These are phyloP conservation scores for Platycheirus albimanus DNA, from an alignment of 2,888 invertebrate species.

Conservation along the genomic window DNA sequence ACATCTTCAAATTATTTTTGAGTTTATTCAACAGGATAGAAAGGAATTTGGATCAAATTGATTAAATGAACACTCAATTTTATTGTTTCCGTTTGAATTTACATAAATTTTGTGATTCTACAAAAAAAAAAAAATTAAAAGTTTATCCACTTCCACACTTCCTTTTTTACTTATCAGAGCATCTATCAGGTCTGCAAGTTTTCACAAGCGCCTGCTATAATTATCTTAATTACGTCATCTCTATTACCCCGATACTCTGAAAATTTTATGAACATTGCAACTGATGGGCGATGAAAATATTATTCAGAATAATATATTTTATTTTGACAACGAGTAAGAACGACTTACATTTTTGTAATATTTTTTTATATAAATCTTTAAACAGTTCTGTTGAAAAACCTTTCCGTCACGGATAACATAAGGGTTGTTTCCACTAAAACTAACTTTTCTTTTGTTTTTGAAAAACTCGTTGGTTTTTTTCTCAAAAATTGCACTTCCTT, in stretches of 20 bases:
- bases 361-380: slow-evolving; percentile 1
- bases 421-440: background rate
- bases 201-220: slow-evolving; percentile 55
- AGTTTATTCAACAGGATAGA: too few relatives aligned
- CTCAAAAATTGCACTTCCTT: too few relatives aligned
- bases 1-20: slow-evolving; percentile 7
- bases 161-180: slow-evolving; percentile 46
- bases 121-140: too few relatives aligned
- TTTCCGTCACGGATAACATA: slow-evolving; percentile 2
- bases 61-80: too few relatives aligned
- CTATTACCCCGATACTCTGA: slow-evolving; percentile 59
- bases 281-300: slow-evolving; percentile 40
- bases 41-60: background rate
- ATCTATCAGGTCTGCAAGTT: slow-evolving; percentile 46
- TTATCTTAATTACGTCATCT: slow-evolving; percentile 66
- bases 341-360: slow-evolving; percentile 66
- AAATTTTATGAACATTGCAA: slow-evolving; percentile 59
- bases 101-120: too few relatives aligned
- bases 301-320: slow-evolving; percentile 1
- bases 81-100: too few relatives aligned
- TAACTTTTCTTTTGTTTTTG: too few relatives aligned
- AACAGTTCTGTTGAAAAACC: slow-evolving; percentile 13
- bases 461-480: too few relatives aligned
- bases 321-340: slow-evolving; percentile 27
- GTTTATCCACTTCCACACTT: too few relatives aligned